Evolutionary conservation across 2,113 vertebrate genomes (phyloP).

Genomic region (Leptocoma aspasia): DNA sequence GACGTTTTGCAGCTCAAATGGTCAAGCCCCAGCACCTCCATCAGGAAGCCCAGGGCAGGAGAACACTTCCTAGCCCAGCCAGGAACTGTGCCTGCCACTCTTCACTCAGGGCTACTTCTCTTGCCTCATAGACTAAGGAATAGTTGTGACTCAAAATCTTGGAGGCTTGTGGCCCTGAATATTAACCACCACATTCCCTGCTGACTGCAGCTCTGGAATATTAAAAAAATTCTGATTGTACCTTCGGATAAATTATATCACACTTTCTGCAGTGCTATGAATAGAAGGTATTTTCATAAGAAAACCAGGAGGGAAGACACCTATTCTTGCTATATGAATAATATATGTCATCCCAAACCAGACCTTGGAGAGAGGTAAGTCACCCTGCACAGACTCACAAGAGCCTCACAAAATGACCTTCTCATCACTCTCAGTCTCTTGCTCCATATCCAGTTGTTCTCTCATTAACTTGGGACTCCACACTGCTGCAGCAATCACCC

Average conservation of each 20-base stretch:
- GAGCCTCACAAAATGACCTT: background rate
- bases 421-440: background rate
- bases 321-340: background rate
- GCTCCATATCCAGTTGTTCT: background rate
- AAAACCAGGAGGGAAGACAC: background rate
- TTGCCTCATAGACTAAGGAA: background rate
- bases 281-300: background rate
- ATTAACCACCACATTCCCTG: background rate
- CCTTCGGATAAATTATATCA: background rate
- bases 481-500: accelerated
- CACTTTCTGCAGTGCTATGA: background rate
- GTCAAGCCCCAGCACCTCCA: background rate
- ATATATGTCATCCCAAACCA: background rate
- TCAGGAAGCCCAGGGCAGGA: background rate
- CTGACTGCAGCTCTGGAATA: background rate
- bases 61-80: background rate
- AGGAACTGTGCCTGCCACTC: background rate
- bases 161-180: background rate
- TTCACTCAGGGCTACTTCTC: background rate
- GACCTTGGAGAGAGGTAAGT: background rate
- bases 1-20: background rate
- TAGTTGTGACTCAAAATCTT: background rate
- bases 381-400: background rate
- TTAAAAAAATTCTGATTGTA: background rate
- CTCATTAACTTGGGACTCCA: background rate